Conservation (phyloP, 1,140 invertebrate species). For the Daktulosphaira vitifoliae region DNA sequence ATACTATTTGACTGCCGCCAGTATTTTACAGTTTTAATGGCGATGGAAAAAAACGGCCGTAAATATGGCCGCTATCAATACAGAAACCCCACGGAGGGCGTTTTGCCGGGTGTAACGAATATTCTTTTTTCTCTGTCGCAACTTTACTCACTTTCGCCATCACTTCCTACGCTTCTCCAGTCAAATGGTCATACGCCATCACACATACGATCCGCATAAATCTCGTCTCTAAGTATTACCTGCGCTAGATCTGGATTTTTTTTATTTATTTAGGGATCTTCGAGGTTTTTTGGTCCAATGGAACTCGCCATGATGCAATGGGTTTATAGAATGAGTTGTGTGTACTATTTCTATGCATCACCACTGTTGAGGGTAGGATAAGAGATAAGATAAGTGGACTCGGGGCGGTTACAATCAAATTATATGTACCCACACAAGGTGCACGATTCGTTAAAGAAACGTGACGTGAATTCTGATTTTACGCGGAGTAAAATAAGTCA, state of each 20-base stretch:
- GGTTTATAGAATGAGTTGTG: not conserved
- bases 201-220: constrained; percentile 14
- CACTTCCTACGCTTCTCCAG: no score
- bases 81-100: not conserved
- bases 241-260: not conserved
- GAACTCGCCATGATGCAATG: not conserved
- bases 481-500: no score
- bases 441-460: no score
- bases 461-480: no score
- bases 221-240: not conserved
- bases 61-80: constrained; percentile 16
- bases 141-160: not conserved
- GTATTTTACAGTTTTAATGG: not conserved
- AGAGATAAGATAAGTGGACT: no score
- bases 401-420: no score
- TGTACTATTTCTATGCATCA: no score
- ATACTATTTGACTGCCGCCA: not conserved
- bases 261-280: not conserved
- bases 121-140: not conserved
- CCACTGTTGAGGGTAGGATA: no score
- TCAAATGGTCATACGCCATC: not conserved
- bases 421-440: no score
- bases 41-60: not conserved
- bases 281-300: not conserved
- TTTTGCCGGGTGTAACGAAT: not conserved